These are phyloP conservation scores for Tanaodytes sp. DNA, from an alignment of 2,888 invertebrate species.

Conservation along the genomic window DNA sequence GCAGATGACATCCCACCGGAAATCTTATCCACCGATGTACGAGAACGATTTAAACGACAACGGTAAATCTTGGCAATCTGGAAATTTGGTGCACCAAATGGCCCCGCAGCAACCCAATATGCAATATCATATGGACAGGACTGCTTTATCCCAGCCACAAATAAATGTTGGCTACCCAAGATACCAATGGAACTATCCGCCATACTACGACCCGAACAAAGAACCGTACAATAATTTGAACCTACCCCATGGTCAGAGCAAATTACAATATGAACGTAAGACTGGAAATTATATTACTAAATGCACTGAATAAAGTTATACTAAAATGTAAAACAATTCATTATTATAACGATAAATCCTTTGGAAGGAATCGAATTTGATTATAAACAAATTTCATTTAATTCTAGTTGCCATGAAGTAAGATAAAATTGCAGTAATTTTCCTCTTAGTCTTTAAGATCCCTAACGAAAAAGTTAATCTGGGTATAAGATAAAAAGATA, in stretches of 20 bases:
- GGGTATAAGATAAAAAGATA: no score
- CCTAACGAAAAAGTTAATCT: no score
- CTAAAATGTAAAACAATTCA: no score
- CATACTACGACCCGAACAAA: conserved; percentile 65
- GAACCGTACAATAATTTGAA: conserved; percentile 59
- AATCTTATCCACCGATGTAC: conserved; percentile 61
- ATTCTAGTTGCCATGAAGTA: no score
- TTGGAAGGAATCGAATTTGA: no score
- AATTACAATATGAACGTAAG: conserved; percentile 65
- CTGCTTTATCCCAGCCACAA: conserved; percentile 57
- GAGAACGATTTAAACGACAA: conserved; percentile 54
- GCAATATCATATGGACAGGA: conserved; percentile 61
- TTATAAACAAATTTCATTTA: no score
- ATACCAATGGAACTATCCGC: conserved; percentile 67
- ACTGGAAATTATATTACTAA: no score
- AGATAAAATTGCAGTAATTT: no score
- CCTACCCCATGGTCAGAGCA: conserved; percentile 59
- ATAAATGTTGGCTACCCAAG: conserved; percentile 59
- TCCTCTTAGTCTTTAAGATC: no score
- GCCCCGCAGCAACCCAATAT: conserved; percentile 59
- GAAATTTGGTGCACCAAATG: conserved; percentile 58
- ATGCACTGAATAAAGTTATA: no score
- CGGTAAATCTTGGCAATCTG: conserved; percentile 61
- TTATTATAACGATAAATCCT: no score
- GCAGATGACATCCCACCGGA: conserved; percentile 63